Base-by-base conservation (phyloP, 2,888 invertebrate species). In the Autographa pulchrina region DNA sequence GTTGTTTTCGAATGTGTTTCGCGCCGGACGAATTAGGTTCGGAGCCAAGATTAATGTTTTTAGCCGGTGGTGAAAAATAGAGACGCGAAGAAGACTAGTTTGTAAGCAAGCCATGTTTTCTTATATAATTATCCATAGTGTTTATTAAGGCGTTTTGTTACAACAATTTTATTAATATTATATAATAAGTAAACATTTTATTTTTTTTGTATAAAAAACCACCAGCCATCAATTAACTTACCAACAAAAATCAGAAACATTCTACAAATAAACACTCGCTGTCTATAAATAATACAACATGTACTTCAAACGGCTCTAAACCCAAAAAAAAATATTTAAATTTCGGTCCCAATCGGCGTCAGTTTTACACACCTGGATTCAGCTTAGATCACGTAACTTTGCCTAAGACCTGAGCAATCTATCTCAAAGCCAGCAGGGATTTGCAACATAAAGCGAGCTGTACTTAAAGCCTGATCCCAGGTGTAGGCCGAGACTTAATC, bases 401-500 rank as follows among this genome's bases (percentile, higher is more conserved):
- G 20, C 25, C 20, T 56, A 18, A 60, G 38, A 65, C 32, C 16
- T 16, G 25, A 43, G 14, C 61, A 65, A 62, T 65, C 54, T 16
- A 64, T 68, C 31, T 25, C 61, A 16, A 61, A 63, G 52, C n/a
- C 59, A 65, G 54, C 63, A 54, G 69, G 72, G 76, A 74, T 74
- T 79, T 52, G 41, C 48, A 38, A 58, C 48, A 58, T 68, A 72
- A 68, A 72, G 63, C 66, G 16, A 74, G n/a, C 52, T 20, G 54
- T 58, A 16, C 65, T 58, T 58, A 66, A 38, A 54, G 58, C n/a
- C n/a, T 62, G 18, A 11, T 65, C 68, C 14, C 65, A 66, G 35
- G 62, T 69, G 80, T 73, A 25, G 69, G 77, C 72, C 58, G 66
- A 72, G 62, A 69, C 74, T 70, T 80, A 73, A 72, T 75, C 72